Base-by-base conservation (phyloP, 2,888 invertebrate genomes). In the Acronicta leporina region DNA sequence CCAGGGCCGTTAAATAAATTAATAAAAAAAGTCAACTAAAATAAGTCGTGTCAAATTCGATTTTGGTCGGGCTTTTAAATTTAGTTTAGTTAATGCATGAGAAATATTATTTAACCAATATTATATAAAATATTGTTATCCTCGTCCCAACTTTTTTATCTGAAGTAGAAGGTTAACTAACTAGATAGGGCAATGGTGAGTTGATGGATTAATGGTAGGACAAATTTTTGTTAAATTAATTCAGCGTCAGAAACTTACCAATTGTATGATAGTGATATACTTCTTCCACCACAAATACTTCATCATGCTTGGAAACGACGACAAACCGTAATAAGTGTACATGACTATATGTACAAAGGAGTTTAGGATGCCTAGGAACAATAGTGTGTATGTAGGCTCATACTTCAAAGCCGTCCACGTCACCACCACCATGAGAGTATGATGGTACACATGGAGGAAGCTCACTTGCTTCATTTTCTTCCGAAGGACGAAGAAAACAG, bases 391-490 rank as follows among this genome's bases (percentile, higher is more conserved):
- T 0, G 50, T 58, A 0, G 77, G 77, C 30, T 79, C 77, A 35
- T 71, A 77, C 61, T 77, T 77, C 42, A 77, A 25, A 1, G 68
- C 96, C 14, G 95, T 95, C 97, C 97, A 97, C 0, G 95, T 95
- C 83, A 96, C 95, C 38, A 96, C 74, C 0, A 67, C 55, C 73
- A 79, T 79, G 0, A 96, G 85, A 0, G 96, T 91, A 83, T 98
- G 98, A 86, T 98, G 98, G 82, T 97, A 98, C 0, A 98, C 96
- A 82, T 98, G 98, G 16, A 98, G 95, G 79, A 97, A 97, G 0
- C 97, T 96, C 4, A 98, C 96, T 89, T 98, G 98, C 44, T 95
- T 77, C 94, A 94, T 40, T 92, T 91, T 79, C 87, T 98, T 98
- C 14, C 98, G 95, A 75, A 98, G 88, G 11, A 98, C 96, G 85